phyloP scores from a whole-genome alignment of 2,113 vertebrate genomes.

The Gnathonemus longibarbis region DNA sequence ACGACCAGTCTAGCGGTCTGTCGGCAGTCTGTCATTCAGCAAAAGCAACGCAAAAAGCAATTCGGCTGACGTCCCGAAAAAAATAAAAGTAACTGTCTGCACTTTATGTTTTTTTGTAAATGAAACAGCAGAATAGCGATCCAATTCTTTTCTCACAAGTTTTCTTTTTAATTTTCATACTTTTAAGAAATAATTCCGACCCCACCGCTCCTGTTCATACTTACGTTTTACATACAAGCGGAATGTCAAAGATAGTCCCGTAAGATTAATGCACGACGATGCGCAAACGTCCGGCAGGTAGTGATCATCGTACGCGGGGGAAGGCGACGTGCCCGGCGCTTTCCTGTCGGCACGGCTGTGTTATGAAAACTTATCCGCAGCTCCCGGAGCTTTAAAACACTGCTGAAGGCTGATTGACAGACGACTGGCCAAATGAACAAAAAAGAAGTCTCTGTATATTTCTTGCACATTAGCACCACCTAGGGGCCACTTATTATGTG shows the following conservation, averaged over 20 bases:
- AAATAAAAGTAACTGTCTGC: constrained; percentile 1
- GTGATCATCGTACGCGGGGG: neutral
- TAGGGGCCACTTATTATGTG: constrained; percentile 14
- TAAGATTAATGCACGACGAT: neutral
- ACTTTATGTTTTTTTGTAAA: neutral
- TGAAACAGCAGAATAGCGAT: neutral
- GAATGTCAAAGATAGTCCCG: constrained; percentile 2
- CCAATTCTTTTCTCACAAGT: neutral
- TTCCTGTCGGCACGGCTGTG: neutral
- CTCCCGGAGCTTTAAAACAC: constrained; percentile 16
- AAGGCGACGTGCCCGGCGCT: neutral
- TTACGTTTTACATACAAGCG: constrained; percentile 18
- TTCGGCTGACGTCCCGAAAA: neutral
- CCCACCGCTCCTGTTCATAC: neutral
- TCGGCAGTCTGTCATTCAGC: neutral
- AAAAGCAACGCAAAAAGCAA: neutral
- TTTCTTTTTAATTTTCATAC: neutral
- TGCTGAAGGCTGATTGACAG: constrained; percentile 19
- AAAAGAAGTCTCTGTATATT: neutral
- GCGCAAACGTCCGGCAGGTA: neutral
- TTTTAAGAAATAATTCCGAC: neutral
- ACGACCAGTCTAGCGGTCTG: neutral
- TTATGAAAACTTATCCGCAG: constrained; percentile 25
- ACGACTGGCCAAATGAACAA: constrained; percentile 24
- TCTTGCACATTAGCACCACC: constrained; percentile 38